These are phyloP conservation scores for Adelphocoris suturalis DNA, from an alignment of 2,888 invertebrate genomes.

Conservation along the genomic window DNA sequence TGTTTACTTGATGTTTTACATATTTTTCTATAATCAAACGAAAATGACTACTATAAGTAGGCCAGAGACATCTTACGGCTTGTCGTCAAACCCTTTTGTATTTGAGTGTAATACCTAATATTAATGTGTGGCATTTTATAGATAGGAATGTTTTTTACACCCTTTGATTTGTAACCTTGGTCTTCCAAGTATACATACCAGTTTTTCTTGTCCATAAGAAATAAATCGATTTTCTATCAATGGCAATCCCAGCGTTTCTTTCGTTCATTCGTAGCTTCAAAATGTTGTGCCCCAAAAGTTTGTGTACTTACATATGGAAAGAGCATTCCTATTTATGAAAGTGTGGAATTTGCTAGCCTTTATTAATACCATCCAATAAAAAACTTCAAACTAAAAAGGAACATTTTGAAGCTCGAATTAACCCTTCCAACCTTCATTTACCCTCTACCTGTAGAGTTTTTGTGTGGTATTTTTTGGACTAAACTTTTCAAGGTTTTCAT, in stretches of 20 bases:
- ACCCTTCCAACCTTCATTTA: constrained; percentile 41
- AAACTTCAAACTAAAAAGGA: constrained; percentile 57
- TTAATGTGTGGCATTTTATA: constrained; percentile 75
- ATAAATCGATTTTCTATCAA: constrained; percentile 41
- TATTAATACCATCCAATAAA: constrained; percentile 49
- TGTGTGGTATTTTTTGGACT: constrained; percentile 48
- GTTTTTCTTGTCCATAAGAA: constrained; percentile 5
- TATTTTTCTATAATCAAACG: background rate
- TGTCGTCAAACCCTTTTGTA: constrained; percentile 11
- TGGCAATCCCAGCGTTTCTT: constrained; percentile 42
- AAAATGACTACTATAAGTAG: background rate
- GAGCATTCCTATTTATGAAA: constrained; percentile 75
- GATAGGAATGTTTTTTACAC: constrained; percentile 75
- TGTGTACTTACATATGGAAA: constrained; percentile 1
- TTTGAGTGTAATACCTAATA: constrained; percentile 47
- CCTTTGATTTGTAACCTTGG: constrained; percentile 46
- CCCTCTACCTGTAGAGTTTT: background rate
- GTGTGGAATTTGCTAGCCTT: constrained; percentile 56
- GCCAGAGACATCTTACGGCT: constrained; percentile 5
- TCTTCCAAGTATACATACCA: constrained; percentile 11
- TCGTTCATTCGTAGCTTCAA: constrained; percentile 74
- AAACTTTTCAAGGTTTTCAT: constrained; percentile 1
- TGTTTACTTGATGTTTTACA: background rate
- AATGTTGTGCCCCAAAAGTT: constrained; percentile 73
- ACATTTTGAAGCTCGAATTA: constrained; percentile 75